These are phyloP conservation scores for Paraescarpia echinospica DNA, from an alignment of 1,140 invertebrate species.

Conservation along the genomic window DNA sequence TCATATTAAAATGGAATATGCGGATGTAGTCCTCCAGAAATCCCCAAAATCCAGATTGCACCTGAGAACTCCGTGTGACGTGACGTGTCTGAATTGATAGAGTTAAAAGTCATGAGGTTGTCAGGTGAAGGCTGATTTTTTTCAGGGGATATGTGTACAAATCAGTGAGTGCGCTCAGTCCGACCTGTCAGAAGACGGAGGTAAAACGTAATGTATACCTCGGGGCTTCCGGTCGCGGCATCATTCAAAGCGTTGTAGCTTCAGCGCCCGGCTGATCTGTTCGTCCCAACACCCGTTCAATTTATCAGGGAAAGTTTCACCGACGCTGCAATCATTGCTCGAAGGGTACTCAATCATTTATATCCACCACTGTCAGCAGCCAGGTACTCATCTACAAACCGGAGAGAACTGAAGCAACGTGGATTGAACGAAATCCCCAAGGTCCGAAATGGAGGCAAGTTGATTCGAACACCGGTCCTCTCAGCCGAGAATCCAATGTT, in stretches of 20 bases:
- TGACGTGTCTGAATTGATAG: not conserved
- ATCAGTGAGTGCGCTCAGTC: not conserved
- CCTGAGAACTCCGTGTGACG: not conserved
- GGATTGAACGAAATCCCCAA: too few species aligned
- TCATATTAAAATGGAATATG: too few species aligned
- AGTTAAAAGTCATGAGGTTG: not conserved
- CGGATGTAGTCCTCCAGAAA: too few species aligned
- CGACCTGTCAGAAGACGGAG: not conserved
- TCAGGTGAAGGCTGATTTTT: not conserved
- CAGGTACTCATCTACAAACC: not conserved
- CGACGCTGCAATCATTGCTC: not conserved
- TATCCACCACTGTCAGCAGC: not conserved
- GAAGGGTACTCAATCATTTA: not conserved
- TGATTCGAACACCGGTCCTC: too few species aligned
- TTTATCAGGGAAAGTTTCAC: not conserved
- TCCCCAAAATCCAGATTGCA: not conserved
- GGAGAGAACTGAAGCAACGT: too few species aligned
- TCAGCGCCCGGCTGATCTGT: too few species aligned
- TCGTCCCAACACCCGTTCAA: not conserved
- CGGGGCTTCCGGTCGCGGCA: too few species aligned
- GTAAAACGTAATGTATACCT: not conserved
- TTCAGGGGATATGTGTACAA: not conserved
- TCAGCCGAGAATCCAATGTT: not conserved
- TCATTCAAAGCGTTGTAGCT: too few species aligned
- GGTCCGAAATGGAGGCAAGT: too few species aligned